Evolutionary conservation across 2,113 vertebrate genomes (phyloP).

Genomic region (Hypanus sabinus): DNA sequence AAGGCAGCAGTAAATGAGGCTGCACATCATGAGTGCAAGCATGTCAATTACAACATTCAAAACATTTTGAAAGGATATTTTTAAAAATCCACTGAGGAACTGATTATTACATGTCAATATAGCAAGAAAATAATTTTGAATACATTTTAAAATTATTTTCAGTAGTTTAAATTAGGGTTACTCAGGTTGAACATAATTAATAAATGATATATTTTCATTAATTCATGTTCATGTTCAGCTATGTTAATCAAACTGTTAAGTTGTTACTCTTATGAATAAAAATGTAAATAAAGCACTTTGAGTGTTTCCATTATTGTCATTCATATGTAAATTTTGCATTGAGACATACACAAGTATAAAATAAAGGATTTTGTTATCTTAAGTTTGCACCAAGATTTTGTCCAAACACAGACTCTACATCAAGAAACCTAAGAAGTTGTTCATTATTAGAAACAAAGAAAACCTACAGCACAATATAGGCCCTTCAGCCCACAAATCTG

Average conservation of each 20-base stretch:
- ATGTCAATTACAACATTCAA: neutral
- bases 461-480: too few species aligned
- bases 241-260: neutral
- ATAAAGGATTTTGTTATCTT: neutral
- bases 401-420: neutral
- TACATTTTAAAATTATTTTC: neutral
- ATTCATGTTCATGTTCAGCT: too few species aligned
- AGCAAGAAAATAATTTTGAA: neutral
- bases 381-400: neutral
- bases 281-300: neutral
- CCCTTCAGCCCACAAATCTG: too few species aligned
- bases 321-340: neutral
- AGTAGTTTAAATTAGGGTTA: neutral
- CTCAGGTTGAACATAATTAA: neutral
- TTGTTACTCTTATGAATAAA: neutral
- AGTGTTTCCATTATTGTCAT: neutral
- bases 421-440: neutral
- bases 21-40: neutral
- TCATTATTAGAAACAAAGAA: neutral
- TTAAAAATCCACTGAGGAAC: neutral
- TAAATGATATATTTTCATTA: neutral
- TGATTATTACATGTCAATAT: neutral
- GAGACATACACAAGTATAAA: neutral
- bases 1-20: neutral
- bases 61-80: neutral